phyloP scores from a whole-genome alignment of 2,888 invertebrate genomes.

The Cryptocheilus praepositus region DNA sequence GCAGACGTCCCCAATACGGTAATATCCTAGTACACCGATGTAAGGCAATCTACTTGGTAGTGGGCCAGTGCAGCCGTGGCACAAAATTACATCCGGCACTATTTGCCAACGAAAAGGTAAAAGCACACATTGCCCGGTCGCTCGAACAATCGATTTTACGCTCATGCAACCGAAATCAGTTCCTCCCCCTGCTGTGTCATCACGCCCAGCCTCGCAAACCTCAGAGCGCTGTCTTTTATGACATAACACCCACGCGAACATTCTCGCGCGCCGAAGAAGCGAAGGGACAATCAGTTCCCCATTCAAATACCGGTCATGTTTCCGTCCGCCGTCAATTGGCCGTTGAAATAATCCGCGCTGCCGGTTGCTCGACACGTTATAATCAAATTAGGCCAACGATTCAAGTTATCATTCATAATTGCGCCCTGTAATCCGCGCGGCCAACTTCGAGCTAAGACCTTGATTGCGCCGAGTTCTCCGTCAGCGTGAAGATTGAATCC shows the following conservation, averaged over 20 bases:
- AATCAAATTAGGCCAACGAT: constrained; percentile 30
- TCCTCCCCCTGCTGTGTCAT: not conserved
- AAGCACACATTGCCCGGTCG: constrained; percentile 16
- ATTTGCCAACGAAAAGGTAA: not conserved
- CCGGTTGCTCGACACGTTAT: constrained; percentile 8
- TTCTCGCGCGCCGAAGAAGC: not conserved
- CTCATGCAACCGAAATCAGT: constrained; percentile 19
- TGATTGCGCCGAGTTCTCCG: constrained; percentile 24
- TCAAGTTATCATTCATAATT: constrained; percentile 28
- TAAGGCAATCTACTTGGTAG: no score
- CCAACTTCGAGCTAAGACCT: constrained; percentile 33
- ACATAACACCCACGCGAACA: not conserved
- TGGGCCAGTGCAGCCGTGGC: not conserved
- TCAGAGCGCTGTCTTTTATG: not conserved
- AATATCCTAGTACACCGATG: no score
- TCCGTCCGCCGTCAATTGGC: no score
- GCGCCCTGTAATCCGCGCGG: constrained; percentile 23
- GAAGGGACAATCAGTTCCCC: no score
- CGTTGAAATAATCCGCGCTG: no score
- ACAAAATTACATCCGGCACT: not conserved
- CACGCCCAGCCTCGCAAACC: not conserved
- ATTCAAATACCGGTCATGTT: no score
- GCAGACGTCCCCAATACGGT: no score
- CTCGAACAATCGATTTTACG: constrained; percentile 26
- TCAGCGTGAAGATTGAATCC: constrained; percentile 36